Evolutionary conservation across 1,140 invertebrate genomes (phyloP).

Genomic region (Neotoxoptera formosana): DNA sequence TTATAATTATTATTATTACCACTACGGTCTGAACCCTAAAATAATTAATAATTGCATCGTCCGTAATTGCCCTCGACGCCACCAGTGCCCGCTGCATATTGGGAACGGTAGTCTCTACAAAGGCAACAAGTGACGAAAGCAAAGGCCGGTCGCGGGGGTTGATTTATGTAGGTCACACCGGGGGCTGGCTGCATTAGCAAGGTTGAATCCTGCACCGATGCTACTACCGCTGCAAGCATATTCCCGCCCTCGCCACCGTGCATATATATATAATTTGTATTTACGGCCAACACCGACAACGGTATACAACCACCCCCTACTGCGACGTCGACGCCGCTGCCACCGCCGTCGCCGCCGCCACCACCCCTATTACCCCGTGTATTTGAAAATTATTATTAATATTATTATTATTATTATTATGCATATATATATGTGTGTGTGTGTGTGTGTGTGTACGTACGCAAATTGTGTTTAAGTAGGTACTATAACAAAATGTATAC

Average conservation of each 20-base stretch:
- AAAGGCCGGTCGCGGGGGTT: slow-evolving; percentile 8
- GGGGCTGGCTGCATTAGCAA: neutral
- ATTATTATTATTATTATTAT: neutral
- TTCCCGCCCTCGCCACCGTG: neutral
- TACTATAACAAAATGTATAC: neutral
- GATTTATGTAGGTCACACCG: slow-evolving; percentile 45
- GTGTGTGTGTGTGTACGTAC: neutral
- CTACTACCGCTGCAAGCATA: neutral
- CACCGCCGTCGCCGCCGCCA: too few relatives aligned
- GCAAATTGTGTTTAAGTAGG: neutral
- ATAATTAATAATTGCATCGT: slow-evolving; percentile 2
- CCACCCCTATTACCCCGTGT: neutral
- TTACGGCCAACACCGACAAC: neutral
- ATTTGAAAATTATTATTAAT: neutral
- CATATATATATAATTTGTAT: neutral
- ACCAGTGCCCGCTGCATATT: neutral
- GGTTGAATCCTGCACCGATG: neutral
- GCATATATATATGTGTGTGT: neutral
- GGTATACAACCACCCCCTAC: neutral
- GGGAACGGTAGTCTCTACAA: neutral
- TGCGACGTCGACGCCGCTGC: neutral
- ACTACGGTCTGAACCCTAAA: neutral
- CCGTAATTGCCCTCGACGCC: neutral
- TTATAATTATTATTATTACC: neutral
- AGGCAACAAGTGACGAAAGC: slow-evolving; percentile 48